Percentiles rank a stretch among this genome's conserved stretches.
These are phyloP conservation scores for Drosophila kanekoi DNA, from an alignment of 2,888 invertebrate genomes.

Conservation along the genomic window DNA sequence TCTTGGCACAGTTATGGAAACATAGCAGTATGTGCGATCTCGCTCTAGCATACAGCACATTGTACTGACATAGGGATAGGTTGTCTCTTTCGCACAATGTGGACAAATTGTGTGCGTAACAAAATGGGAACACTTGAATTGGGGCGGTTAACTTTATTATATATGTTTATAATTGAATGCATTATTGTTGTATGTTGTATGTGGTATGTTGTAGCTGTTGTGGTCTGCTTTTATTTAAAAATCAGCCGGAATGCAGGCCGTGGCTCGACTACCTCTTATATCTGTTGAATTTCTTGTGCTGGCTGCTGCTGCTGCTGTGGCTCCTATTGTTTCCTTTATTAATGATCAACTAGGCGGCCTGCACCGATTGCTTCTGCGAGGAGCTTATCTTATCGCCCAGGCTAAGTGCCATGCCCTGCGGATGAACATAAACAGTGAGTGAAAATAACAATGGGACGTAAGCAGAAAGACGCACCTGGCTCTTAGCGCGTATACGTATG, in stretches of 20 bases:
- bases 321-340: slow-evolving; percentile 3
- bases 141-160: slow-evolving; percentile 53
- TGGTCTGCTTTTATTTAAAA: slow-evolving; percentile 44
- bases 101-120: neutral
- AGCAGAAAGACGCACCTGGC: slow-evolving; percentile 89
- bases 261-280: slow-evolving; percentile 38
- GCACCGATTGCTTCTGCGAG: slow-evolving; percentile 90
- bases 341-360: slow-evolving; percentile 78
- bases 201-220: slow-evolving; percentile 44
- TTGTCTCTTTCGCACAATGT: neutral
- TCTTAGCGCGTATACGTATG: slow-evolving; percentile 98
- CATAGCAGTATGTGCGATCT: neutral
- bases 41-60: slow-evolving; percentile 6
- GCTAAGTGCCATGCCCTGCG: slow-evolving; percentile 98
- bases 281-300: slow-evolving; percentile 38
- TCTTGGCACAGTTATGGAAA: no score
- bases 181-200: slow-evolving; percentile 38
- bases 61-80: neutral
- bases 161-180: slow-evolving; percentile 45
- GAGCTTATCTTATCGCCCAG: slow-evolving; percentile 99
- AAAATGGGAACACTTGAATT: neutral
- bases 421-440: slow-evolving; percentile 16
- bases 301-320: slow-evolving; percentile 12
- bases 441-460: neutral
- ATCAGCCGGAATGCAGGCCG: slow-evolving; percentile 55